Evolutionary conservation across 2,888 invertebrate species (phyloP).

Genomic region (Athrips mouffetella): DNA sequence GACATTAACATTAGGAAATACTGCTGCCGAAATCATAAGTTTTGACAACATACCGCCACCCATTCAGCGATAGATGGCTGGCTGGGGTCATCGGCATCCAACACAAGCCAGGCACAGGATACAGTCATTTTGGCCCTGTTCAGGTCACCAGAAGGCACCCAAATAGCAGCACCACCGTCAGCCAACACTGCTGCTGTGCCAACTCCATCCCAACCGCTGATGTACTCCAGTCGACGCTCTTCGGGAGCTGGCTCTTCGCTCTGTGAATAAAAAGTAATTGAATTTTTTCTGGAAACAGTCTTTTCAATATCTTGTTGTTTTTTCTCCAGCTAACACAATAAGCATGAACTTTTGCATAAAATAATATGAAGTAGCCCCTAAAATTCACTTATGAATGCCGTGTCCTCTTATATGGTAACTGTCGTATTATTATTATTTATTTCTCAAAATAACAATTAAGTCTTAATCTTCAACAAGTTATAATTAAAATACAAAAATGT

Average conservation of each 20-base stretch:
- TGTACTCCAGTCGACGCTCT: constrained; percentile 86
- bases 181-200: constrained; percentile 84
- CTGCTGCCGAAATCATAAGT: not conserved
- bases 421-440: too few species aligned
- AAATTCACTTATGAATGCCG: too few species aligned
- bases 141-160: constrained; percentile 95
- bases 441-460: too few species aligned
- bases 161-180: constrained; percentile 86
- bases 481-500: too few species aligned
- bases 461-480: too few species aligned
- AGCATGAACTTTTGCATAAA: too few species aligned
- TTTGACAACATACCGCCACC: constrained; percentile 70
- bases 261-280: constrained; percentile 50
- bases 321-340: too few species aligned
- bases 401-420: too few species aligned
- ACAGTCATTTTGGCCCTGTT: constrained; percentile 91
- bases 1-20: too few species aligned
- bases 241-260: constrained; percentile 87
- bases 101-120: constrained; percentile 93
- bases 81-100: constrained; percentile 83
- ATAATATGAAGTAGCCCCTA: too few species aligned
- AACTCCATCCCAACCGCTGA: constrained; percentile 90
- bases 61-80: constrained; percentile 82
- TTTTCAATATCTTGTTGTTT: too few species aligned
- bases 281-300: too few species aligned